These are phyloP conservation scores for Enoplosus armatus DNA, from an alignment of 2,797 vertebrate species.

Conservation along the genomic window DNA sequence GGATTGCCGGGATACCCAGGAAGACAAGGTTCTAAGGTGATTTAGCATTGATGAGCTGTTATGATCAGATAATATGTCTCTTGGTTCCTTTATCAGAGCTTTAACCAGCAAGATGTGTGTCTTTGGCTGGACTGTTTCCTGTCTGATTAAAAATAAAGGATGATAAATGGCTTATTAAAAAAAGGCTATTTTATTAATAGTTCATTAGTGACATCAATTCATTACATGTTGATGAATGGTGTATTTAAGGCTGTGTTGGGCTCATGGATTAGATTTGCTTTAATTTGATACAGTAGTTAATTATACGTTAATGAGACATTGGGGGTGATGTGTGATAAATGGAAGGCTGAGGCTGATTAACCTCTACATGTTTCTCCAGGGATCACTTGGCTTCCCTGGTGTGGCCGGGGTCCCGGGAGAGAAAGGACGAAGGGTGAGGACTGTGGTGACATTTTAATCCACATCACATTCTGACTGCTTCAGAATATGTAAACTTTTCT, in stretches of 20 bases:
- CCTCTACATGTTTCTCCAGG: constrained; percentile 84
- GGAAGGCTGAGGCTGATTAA: constrained; percentile 79
- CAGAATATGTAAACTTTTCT: constrained; percentile 13
- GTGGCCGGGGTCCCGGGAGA: constrained; percentile 87
- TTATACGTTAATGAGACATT: constrained; percentile 83
- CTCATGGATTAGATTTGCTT: constrained; percentile 79
- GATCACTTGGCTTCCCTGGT: constrained; percentile 90
- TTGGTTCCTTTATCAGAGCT: constrained; percentile 37
- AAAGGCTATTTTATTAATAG: constrained; percentile 83
- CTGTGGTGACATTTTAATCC: constrained; percentile 22
- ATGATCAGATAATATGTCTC: constrained; percentile 53
- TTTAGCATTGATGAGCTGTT: constrained; percentile 56
- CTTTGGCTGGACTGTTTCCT: constrained; percentile 65
- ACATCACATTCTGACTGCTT: constrained; percentile 22
- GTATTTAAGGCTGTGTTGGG: constrained; percentile 82
- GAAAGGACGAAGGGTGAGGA: constrained; percentile 93
- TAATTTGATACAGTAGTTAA: constrained; percentile 85
- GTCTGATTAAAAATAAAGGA: constrained; percentile 79
- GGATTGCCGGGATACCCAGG: constrained; percentile 95
- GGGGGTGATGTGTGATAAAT: constrained; percentile 78
- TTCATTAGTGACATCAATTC: constrained; percentile 82
- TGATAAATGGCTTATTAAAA: constrained; percentile 82
- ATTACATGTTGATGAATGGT: constrained; percentile 83
- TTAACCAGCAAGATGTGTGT: constrained; percentile 57
- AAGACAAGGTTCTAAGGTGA: constrained; percentile 93